Percentiles rank a stretch among this genome's conserved stretches.
Conservation (phyloP, 2,888 invertebrate species). For the Chesias legatella region DNA sequence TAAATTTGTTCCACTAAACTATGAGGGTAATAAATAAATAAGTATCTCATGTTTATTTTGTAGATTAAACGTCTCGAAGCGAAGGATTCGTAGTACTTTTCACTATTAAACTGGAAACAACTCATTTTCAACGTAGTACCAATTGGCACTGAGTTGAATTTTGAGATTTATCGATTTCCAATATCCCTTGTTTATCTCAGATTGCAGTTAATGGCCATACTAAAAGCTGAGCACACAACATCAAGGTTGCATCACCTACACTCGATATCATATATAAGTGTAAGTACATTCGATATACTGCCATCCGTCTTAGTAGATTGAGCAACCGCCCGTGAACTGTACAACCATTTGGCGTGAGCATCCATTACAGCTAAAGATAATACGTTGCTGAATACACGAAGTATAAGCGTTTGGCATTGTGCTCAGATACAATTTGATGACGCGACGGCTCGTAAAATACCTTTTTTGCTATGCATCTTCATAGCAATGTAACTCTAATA, state of each 20-base stretch:
- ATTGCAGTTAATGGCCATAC: constrained; percentile 3
- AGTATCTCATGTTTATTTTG: too few relatives aligned
- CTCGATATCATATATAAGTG: not conserved
- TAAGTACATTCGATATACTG: not conserved
- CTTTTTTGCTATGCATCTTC: constrained; percentile 18
- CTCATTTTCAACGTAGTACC: not conserved
- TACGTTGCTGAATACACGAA: constrained; percentile 21
- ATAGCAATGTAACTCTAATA: constrained; percentile 14
- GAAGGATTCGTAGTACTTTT: too few relatives aligned
- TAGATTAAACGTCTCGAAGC: too few relatives aligned
- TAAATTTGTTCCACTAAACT: too few relatives aligned
- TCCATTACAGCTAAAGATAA: constrained; percentile 41
- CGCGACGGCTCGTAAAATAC: constrained; percentile 20
- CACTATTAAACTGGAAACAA: too few relatives aligned
- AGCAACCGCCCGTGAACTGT: constrained; percentile 49
- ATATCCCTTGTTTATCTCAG: not conserved
- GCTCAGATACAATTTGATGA: constrained; percentile 24
- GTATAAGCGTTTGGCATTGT: constrained; percentile 29
- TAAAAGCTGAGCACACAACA: constrained; percentile 11
- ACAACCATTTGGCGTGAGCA: constrained; percentile 44
- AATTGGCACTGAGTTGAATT: too few relatives aligned
- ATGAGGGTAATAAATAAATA: too few relatives aligned
- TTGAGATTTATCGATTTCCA: not conserved
- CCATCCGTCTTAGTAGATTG: constrained; percentile 17
- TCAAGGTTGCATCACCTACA: constrained; percentile 8